Evolutionary conservation across 2,797 vertebrate genomes (phyloP).

Genomic region (Falco naumanni): DNA sequence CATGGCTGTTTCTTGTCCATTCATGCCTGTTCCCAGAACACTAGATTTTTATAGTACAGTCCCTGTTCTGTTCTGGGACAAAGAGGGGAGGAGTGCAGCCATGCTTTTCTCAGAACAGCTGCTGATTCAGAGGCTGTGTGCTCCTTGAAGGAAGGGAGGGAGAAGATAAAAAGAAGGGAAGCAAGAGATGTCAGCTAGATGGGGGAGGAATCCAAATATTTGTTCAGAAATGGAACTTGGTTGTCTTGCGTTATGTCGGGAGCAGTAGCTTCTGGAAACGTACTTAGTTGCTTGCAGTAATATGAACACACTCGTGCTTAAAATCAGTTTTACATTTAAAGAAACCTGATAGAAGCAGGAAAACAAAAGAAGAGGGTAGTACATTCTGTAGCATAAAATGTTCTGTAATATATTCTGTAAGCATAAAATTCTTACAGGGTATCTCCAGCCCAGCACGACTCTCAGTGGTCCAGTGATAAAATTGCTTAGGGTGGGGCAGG

Average conservation of each 20-base stretch:
- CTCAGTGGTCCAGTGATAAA: not conserved
- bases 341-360: not conserved
- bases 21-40: conserved; percentile 49
- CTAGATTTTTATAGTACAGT: conserved; percentile 63
- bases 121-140: conserved; percentile 40
- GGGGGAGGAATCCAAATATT: not conserved
- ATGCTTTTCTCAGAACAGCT: conserved; percentile 55
- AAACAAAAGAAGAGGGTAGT: not conserved
- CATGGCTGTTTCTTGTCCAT: conserved; percentile 60
- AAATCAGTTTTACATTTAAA: conserved; percentile 13
- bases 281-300: not conserved
- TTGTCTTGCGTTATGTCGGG: not conserved
- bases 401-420: not conserved
- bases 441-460: not conserved
- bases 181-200: not conserved
- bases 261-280: not conserved
- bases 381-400: not conserved
- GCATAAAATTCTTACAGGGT: not conserved
- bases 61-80: conserved; percentile 64
- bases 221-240: not conserved
- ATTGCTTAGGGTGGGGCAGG: not conserved
- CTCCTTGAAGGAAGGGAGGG: conserved; percentile 46
- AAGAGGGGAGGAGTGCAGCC: conserved; percentile 61
- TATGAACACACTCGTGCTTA: not conserved
- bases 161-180: conserved; percentile 37